Evolutionary conservation across 2,113 vertebrate genomes (phyloP).

Genomic region (Boleophthalmus pectinirostris): DNA sequence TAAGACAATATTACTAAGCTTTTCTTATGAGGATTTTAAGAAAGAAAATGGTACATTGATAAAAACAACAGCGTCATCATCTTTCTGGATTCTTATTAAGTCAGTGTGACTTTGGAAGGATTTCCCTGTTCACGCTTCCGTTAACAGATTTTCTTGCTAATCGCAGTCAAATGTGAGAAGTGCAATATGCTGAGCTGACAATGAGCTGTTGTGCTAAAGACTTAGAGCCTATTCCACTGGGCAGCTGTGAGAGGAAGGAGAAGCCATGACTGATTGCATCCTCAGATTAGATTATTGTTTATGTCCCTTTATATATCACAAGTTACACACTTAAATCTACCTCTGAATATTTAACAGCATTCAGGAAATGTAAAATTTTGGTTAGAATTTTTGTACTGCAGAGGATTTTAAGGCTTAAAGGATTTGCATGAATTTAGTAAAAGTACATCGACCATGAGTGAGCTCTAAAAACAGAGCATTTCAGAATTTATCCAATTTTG

Average conservation of each 20-base stretch:
- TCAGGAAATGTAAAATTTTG: slow-evolving; percentile 49
- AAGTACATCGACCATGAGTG: slow-evolving; percentile 48
- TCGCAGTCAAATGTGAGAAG: slow-evolving; percentile 35
- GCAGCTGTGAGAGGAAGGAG: slow-evolving; percentile 66
- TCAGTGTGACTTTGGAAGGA: slow-evolving; percentile 14
- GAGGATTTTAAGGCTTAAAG: slow-evolving; percentile 60
- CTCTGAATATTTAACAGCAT: slow-evolving; percentile 55
- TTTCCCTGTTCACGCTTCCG: slow-evolving; percentile 18
- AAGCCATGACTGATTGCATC: slow-evolving; percentile 73
- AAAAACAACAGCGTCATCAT: background rate
- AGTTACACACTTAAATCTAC: slow-evolving; percentile 64
- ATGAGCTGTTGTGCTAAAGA: slow-evolving; percentile 55
- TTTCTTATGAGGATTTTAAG: background rate
- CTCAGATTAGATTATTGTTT: slow-evolving; percentile 72
- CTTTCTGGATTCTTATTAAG: slow-evolving; percentile 1
- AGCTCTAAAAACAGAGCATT: slow-evolving; percentile 18
- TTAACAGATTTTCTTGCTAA: slow-evolving; percentile 25
- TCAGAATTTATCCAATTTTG: slow-evolving; percentile 18
- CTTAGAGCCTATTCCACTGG: slow-evolving; percentile 44
- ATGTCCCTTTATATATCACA: slow-evolving; percentile 33
- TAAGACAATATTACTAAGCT: background rate
- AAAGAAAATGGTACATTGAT: too few relatives aligned
- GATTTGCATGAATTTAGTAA: slow-evolving; percentile 65
- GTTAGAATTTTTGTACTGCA: slow-evolving; percentile 46
- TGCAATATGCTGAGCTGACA: slow-evolving; percentile 37